A percentile compares a stretch with the other conserved stretches of the same genome.
These are phyloP conservation scores for Lepus americanus DNA, from an alignment of 2,113 vertebrate genomes.

Conservation along the genomic window DNA sequence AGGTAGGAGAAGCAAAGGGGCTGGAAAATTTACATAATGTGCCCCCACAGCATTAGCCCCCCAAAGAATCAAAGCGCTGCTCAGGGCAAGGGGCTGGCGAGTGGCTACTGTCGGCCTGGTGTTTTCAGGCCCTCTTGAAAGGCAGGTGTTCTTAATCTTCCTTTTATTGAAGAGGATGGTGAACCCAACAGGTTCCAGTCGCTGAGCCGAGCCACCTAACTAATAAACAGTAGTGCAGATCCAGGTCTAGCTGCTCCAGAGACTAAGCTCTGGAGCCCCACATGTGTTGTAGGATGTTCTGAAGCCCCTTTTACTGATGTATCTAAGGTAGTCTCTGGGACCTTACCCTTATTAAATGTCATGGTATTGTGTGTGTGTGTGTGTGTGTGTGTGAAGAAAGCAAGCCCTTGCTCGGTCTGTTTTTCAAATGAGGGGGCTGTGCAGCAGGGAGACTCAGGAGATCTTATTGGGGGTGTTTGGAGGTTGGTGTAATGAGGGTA, in stretches of 20 bases:
- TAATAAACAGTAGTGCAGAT: background rate
- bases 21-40: background rate
- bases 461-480: background rate
- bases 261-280: background rate
- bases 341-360: background rate
- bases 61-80: background rate
- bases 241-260: background rate
- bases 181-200: background rate
- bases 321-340: background rate
- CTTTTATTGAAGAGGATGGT: background rate
- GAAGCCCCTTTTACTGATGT: background rate
- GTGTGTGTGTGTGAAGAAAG: background rate
- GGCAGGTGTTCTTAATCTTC: background rate
- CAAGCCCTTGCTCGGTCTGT: background rate
- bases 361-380: background rate
- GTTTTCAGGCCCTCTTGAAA: background rate
- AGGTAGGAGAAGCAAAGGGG: background rate
- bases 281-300: accelerated
- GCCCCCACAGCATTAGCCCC: background rate
- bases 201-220: background rate
- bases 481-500: background rate
- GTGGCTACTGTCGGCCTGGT: background rate
- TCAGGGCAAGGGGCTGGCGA: background rate
- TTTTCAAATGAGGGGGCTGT: slow-evolving; percentile 33
- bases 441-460: background rate